These are phyloP conservation scores for Falco columbarius DNA, from an alignment of 2,797 vertebrate species.

Conservation along the genomic window DNA sequence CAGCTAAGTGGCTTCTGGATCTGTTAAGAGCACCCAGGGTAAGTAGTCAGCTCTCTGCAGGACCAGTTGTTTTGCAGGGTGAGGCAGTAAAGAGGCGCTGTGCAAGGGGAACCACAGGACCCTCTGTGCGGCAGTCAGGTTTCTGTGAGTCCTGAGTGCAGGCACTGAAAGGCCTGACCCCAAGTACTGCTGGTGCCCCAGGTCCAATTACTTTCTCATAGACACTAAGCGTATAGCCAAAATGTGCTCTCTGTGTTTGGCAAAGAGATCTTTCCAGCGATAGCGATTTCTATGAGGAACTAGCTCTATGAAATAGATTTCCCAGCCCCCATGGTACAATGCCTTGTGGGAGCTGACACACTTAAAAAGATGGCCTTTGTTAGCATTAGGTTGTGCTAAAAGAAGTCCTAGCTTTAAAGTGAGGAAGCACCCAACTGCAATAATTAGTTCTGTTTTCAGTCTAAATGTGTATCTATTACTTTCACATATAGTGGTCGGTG, in stretches of 20 bases:
- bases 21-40: background rate
- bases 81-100: rapidly evolving
- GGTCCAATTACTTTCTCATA: background rate
- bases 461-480: background rate
- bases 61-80: rapidly evolving
- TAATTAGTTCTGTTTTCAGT: background rate
- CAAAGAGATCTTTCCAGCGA: background rate
- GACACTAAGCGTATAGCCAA: background rate
- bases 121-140: rapidly evolving
- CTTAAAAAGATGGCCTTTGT: background rate
- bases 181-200: background rate
- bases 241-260: background rate
- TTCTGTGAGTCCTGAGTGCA: background rate
- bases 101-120: background rate
- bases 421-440: background rate
- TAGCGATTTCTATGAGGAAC: background rate
- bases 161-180: background rate
- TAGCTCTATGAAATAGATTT: background rate
- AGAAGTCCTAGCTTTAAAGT: background rate
- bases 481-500: background rate
- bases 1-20: background rate
- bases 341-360: conserved; percentile 2
- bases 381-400: background rate
- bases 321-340: background rate
- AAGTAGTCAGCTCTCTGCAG: rapidly evolving